Base-by-base conservation (phyloP, 2,113 vertebrate genomes). In the Sinocyclocheilus maitianheensis region DNA sequence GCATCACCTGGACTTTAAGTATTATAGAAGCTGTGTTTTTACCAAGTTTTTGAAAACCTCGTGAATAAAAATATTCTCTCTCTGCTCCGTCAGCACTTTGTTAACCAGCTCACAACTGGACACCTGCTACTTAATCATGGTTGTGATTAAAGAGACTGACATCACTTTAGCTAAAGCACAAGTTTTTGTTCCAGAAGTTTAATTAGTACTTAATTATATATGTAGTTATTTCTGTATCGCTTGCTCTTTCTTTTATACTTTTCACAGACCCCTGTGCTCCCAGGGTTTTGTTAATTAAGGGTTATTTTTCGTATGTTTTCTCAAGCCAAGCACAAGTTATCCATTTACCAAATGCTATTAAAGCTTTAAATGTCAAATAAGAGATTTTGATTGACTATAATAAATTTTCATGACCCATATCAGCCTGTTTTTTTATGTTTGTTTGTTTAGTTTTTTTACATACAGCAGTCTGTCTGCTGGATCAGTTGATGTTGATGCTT, bases 141-240 rank as follows among this genome's bases (percentile, higher is more conserved):
- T 1, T 10, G 24, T 8, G 62, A 30, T 82, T 82, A 16, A 82
- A 67, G 30, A 62, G 77, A 69, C 62, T 82, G 80, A 51, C 63
- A 53, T 71, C 63, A 22, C 43, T 81, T 81, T 20, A 81, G 40
- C 67, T 55, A 83, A 83, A 83, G 81, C 81, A 83, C 81, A 83
- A 83, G 67, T 20, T 53, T 83, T 58, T 72, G 1, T 69, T 53
- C 3, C 3, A 5, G 30, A 20, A 13, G 12, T 3, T 37, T 53
- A 53, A 53, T 53, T 11, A 12, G 37, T 55, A 18, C 24, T 51
- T 34, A 2, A 53, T 53, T 53, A 3, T 53, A 53, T 53, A 53
- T 53, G 51, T 51, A 51, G 8, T 40, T 11, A 46, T 46, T 46
- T 51, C 10, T 26, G 26, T 26, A 77, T 53, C n/a, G 2, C 43